Conservation (phyloP, 2,113 vertebrate genomes). For the Stercorarius parasiticus region DNA sequence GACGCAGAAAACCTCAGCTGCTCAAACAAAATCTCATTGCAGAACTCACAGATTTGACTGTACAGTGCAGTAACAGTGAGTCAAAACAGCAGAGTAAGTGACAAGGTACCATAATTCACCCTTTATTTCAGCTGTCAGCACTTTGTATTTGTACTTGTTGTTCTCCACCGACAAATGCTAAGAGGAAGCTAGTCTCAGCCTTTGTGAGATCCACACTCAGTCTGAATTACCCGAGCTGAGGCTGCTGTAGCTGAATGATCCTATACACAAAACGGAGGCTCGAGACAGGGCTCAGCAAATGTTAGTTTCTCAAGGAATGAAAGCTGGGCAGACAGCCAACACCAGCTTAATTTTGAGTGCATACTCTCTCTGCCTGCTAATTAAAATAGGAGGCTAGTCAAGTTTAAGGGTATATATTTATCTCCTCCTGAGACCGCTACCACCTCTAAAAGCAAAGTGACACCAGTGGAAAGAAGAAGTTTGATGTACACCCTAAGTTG, state of each 20-base stretch:
- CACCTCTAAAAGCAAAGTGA: constrained; percentile 33
- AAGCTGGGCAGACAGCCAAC: constrained; percentile 28
- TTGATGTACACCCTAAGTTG: background rate
- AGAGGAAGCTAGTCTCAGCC: background rate
- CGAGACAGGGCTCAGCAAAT: background rate
- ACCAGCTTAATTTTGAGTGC: constrained; percentile 36
- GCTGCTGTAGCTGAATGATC: background rate
- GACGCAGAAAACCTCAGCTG: background rate
- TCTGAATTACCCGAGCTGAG: background rate
- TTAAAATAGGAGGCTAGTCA: constrained; percentile 21
- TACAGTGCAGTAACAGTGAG: background rate
- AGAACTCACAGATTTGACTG: background rate
- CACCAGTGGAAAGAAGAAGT: background rate
- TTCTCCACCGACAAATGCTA: background rate
- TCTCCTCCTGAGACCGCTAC: constrained; percentile 12
- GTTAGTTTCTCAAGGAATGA: constrained; percentile 12
- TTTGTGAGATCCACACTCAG: background rate
- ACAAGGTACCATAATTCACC: background rate
- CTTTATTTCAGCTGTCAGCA: background rate
- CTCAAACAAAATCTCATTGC: background rate
- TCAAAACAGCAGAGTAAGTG: background rate
- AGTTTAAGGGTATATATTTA: constrained; percentile 41
- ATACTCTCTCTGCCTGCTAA: constrained; percentile 37
- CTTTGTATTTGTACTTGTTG: background rate
- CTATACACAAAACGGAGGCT: background rate